Evolutionary conservation across 2,888 invertebrate genomes (phyloP), one percentile per base, ranked within the genome.

Genomic region (Drosophila sordidula): DNA sequence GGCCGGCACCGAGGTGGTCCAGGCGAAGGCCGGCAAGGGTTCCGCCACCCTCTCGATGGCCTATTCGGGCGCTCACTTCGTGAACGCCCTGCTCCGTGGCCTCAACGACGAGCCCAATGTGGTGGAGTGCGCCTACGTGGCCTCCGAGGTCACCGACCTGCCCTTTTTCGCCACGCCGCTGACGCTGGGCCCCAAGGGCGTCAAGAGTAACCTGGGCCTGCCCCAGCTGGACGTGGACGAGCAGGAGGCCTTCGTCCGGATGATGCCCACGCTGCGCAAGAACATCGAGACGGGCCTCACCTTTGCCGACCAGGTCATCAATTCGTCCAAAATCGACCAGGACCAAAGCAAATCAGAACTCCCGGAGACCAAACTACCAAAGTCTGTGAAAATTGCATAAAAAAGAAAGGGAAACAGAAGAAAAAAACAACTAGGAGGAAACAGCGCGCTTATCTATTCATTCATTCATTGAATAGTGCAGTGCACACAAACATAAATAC

Each of bases 21-120:
- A 90, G 94, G 99, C 99, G 6, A 99, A 99, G 93, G 98, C 97
- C 26, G 99, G 99, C 65, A 96, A 97, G 22, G 98, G 98, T 38
- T 98, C 98, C 0, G 99, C 98, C 18, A 99, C 98, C 1, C 94
- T 98, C 11, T 98, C 98, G 3, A 99, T 98, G 99, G 99, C 99
- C 1, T 98, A 95, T 91, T 98, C 99, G 6, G 98, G 97, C 57
- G 98, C 98, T 0, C 93, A 96, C 56, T 98, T 99, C 92, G 94
- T 96, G 34, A 93, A 95, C 89, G 95, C 98, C 1, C 93, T 98
- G 50, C 94, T 98, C 59, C 94, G 94, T 55, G 99, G 96, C 12
- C 93, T 99, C 92, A 95, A 87, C 6, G 72, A 78, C 1, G 97
- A 97, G 88, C 91, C 94, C 51, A 95, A 96, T 90, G 95, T 98